Conservation (phyloP, 2,113 vertebrate genomes). For the Junco hyemalis region DNA sequence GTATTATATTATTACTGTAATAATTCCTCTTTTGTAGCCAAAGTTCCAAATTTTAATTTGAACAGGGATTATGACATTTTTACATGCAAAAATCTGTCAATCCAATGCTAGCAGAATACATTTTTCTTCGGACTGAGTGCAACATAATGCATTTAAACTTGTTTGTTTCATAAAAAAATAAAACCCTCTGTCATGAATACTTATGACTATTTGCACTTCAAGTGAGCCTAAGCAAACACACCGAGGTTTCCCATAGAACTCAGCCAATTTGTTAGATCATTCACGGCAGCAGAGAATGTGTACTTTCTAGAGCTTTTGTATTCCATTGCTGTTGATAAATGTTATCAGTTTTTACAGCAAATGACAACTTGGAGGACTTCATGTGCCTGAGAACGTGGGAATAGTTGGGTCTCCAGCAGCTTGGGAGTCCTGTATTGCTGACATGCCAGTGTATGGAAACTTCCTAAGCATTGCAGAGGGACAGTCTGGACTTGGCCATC, state of each 20-base stretch:
- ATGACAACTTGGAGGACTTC: not conserved
- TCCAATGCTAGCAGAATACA: not conserved
- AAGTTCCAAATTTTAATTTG: not conserved
- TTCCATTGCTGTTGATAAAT: not conserved
- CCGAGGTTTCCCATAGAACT: not conserved
- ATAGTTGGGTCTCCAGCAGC: not conserved
- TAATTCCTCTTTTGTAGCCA: not conserved
- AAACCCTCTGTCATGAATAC: not conserved
- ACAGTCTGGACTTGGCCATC: not conserved
- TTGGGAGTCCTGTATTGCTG: not conserved
- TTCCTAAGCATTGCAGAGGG: not conserved
- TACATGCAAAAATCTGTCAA: not conserved
- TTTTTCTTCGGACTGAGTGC: not conserved
- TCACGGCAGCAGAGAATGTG: not conserved
- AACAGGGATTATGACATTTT: not conserved
- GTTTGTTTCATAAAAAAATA: not conserved
- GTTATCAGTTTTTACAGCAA: not conserved
- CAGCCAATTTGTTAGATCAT: slow-evolving; percentile 2
- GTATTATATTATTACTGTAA: not conserved
- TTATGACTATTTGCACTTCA: slow-evolving; percentile 27
- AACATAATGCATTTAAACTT: not conserved
- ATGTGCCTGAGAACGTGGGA: not conserved
- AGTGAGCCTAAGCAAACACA: not conserved
- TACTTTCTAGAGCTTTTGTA: slow-evolving; percentile 1
- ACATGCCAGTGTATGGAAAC: not conserved